Base-by-base conservation (phyloP, 2,113 vertebrate species). In the Delphinapterus leucas region DNA sequence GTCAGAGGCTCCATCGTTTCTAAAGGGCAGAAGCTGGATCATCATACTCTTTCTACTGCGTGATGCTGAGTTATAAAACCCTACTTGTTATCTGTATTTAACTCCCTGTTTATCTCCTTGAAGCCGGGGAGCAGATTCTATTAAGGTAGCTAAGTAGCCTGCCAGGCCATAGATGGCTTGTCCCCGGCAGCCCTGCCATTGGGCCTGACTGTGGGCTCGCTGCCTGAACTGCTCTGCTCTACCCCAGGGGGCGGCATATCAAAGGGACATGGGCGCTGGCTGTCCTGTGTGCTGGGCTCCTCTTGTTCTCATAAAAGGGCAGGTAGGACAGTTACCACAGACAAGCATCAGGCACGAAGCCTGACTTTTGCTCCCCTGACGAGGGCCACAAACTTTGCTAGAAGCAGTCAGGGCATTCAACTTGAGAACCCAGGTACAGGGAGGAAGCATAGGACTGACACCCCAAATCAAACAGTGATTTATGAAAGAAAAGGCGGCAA, bases 221-320 rank as follows among this genome's bases (percentile, higher is more conserved):
- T 28, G 15, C 73, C 28, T 4, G 31, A 18, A 38, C 38, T 1
- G 18, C 58, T 5, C 31, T 11, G 74, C 47, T 15, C 36, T 10
- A n/a, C 13, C 71, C 26, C n/a, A 17, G 26, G 2, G 11, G 36
- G 65, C 5, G 2, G 76, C 70, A 17, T 21, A 1, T 73, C 0
- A 0, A 44, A 26, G 41, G 79, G 70, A 60, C 3, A 0, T 47
- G 36, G n/a, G 44, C 44, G 70, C 90, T 6, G 7, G 87, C 49
- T 17, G 0, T 13, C 11, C 90, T 44, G 13, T 17, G 76, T 76
- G 23, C 44, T 5, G 10, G 17, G 28, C 15, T 55, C 31, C n/a
- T 47, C 55, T 28, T 7, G 10, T 38, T 74, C 49, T 74, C 81
- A 14, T 76, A 28, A 81, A 74, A 65, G 38, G n/a, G 21, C 49